A percentile compares a stretch with the other conserved stretches of the same genome.
These are phyloP conservation scores for Gymnocheta viridis DNA, from an alignment of 2,888 invertebrate genomes.

Conservation along the genomic window DNA sequence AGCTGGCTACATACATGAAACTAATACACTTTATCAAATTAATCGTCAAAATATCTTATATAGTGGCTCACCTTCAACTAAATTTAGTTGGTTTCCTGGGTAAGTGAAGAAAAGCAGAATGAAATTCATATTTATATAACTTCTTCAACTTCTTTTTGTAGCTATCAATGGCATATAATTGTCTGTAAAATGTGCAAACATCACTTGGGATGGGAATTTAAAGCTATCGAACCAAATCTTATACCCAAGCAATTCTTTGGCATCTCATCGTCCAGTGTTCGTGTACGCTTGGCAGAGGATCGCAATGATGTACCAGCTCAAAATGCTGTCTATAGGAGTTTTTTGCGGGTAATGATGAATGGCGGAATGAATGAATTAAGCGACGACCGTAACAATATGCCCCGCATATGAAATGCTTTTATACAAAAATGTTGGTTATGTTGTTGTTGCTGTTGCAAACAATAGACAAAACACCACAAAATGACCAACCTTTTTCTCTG, in stretches of 20 bases:
- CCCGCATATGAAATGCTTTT: conserved; percentile 74
- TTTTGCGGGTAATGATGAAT: conserved; percentile 73
- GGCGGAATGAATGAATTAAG: conserved; percentile 74
- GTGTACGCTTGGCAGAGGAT: conserved; percentile 76
- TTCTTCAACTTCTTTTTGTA: conserved; percentile 74
- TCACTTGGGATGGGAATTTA: conserved; percentile 92
- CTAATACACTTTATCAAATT: conserved; percentile 86
- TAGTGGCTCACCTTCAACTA: conserved; percentile 84
- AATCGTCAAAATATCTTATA: conserved; percentile 83
- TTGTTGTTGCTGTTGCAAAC: conserved; percentile 58
- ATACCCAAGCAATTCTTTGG: conserved; percentile 88
- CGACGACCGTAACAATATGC: conserved; percentile 57
- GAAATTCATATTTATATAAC: neutral
- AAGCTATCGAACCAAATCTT: conserved; percentile 84
- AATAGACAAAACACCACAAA: conserved; percentile 2
- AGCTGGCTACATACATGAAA: conserved; percentile 90
- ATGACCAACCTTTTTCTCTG: conserved; percentile 27
- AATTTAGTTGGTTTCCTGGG: conserved; percentile 93
- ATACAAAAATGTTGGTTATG: conserved; percentile 69
- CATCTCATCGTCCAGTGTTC: conserved; percentile 84
- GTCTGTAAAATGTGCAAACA: conserved; percentile 86
- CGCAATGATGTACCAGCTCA: conserved; percentile 66
- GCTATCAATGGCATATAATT: conserved; percentile 91
- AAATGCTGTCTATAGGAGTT: conserved; percentile 75
- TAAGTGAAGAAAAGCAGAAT: too few species aligned